Conservation (phyloP, 2,797 vertebrate genomes). For the Enteromius fasciolatus region DNA sequence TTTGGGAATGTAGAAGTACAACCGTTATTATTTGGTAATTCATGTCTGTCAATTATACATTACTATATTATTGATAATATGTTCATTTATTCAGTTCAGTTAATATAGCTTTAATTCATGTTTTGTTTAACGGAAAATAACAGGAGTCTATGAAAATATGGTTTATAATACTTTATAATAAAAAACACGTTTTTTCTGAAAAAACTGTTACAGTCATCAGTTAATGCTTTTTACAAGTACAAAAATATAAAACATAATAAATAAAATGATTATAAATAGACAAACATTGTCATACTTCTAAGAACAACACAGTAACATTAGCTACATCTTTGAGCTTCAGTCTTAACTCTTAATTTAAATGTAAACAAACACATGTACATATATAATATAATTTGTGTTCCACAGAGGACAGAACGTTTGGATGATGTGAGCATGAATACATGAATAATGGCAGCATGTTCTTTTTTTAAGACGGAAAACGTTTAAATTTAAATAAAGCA, state of each 20-base stretch:
- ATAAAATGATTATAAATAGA: neutral
- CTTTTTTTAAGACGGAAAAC: neutral
- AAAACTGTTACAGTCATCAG: neutral
- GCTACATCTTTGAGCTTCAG: neutral
- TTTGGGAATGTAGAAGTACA: neutral
- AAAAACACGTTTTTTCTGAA: neutral
- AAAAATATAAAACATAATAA: conserved; percentile 2
- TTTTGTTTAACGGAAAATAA: neutral
- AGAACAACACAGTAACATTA: neutral
- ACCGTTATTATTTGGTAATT: no score
- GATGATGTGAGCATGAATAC: neutral
- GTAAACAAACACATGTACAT: neutral
- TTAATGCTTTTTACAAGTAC: neutral
- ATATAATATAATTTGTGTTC: neutral
- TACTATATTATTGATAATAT: neutral
- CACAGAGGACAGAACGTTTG: neutral
- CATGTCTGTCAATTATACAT: neutral
- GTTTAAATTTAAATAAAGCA: neutral
- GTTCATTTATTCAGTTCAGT: neutral
- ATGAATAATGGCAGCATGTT: neutral
- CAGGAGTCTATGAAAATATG: neutral
- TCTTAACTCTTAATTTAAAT: neutral
- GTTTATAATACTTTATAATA: neutral
- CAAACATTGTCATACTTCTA: neutral
- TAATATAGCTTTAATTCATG: neutral